Percentiles rank a stretch among this genome's conserved stretches.
phyloP scores from a whole-genome alignment of 2,888 invertebrate species.

The Cylloceria caligata region DNA sequence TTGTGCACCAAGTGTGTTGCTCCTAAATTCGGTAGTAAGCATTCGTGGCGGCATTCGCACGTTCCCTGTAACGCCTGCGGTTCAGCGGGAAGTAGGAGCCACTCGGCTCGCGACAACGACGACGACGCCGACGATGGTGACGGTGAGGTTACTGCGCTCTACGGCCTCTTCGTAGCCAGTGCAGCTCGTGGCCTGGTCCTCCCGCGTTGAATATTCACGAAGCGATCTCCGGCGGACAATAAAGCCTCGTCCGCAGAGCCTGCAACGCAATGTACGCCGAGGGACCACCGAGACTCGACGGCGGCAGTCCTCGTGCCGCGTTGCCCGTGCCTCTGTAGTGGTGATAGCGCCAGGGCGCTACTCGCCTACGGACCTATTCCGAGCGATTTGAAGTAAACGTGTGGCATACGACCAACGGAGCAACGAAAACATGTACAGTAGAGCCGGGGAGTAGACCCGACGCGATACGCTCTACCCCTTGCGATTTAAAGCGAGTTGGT shows the following conservation, averaged over 20 bases:
- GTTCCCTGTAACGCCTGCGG: slow-evolving; percentile 72
- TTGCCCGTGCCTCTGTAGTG: background rate
- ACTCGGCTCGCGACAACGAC: slow-evolving; percentile 4
- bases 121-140: background rate
- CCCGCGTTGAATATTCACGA: slow-evolving; percentile 79
- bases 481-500: background rate
- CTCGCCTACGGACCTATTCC: slow-evolving; percentile 12
- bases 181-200: slow-evolving; percentile 53
- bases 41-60: slow-evolving; percentile 70
- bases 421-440: slow-evolving; percentile 24
- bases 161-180: slow-evolving; percentile 26
- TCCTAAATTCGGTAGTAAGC: slow-evolving; percentile 65
- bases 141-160: slow-evolving; percentile 19
- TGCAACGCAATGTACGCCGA: slow-evolving; percentile 52
- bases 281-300: slow-evolving; percentile 18
- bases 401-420: slow-evolving; percentile 44
- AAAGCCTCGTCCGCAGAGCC: slow-evolving; percentile 70
- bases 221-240: slow-evolving; percentile 74
- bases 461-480: background rate
- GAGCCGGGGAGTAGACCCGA: slow-evolving; percentile 28
- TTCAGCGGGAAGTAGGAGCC: slow-evolving; percentile 62
- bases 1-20: background rate
- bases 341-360: background rate
- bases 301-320: slow-evolving; percentile 41
- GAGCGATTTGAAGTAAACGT: slow-evolving; percentile 57